Conservation (phyloP, 1,140 invertebrate genomes). For the Orchesella cincta region DNA sequence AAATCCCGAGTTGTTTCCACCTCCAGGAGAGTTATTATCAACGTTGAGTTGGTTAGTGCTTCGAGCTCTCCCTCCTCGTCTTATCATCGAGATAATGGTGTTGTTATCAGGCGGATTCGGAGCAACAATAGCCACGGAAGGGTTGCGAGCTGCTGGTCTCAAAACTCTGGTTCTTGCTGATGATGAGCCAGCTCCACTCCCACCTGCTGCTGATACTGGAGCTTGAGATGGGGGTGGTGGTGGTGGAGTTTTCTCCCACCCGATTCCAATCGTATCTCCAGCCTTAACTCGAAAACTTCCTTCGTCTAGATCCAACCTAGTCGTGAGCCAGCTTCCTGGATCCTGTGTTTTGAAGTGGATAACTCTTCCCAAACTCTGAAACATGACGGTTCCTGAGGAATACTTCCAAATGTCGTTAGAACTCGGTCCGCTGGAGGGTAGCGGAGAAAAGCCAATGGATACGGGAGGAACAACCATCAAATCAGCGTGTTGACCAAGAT, state of each 20-base stretch:
- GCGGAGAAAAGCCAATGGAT: slow-evolving; percentile 1
- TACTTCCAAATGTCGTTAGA: slow-evolving; percentile 18
- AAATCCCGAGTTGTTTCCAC: neutral
- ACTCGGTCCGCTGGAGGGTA: neutral
- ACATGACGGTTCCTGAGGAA: neutral
- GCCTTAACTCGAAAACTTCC: slow-evolving; percentile 50
- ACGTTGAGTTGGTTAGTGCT: neutral
- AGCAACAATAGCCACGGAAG: too few species aligned
- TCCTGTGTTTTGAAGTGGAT: slow-evolving; percentile 58
- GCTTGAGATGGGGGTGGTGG: neutral
- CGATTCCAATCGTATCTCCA: slow-evolving; percentile 57
- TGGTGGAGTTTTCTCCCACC: slow-evolving; percentile 54
- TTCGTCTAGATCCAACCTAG: slow-evolving; percentile 54
- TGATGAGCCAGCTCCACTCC: too few species aligned
- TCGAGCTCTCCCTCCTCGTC: neutral
- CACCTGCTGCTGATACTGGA: neutral
- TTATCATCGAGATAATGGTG: neutral
- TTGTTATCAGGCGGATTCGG: too few species aligned
- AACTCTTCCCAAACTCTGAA: slow-evolving; percentile 52
- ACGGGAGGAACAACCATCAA: neutral
- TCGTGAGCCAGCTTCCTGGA: slow-evolving; percentile 57
- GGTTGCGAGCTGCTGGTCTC: too few species aligned
- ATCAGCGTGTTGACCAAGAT: neutral
- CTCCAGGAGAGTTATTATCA: too few species aligned
- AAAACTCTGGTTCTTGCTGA: too few species aligned